phyloP scores from a whole-genome alignment of 2,888 invertebrate species.

The Balanococcus diminutus region DNA sequence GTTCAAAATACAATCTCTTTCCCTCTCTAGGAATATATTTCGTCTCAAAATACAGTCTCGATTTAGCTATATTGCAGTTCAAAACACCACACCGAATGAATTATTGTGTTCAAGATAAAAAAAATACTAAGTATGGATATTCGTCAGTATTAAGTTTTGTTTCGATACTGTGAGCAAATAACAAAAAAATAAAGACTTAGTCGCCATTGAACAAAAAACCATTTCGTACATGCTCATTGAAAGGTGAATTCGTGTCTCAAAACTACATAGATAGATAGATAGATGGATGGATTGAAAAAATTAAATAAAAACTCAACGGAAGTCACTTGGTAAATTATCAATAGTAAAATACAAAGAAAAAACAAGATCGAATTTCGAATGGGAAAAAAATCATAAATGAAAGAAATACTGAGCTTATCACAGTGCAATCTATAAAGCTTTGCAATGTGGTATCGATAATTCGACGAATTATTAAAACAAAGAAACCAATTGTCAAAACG shows the following conservation, averaged over 20 bases:
- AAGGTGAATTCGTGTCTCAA: background rate
- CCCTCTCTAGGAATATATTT: background rate
- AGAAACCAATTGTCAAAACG: background rate
- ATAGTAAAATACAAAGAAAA: background rate
- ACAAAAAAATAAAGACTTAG: background rate
- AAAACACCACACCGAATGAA: background rate
- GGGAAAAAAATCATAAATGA: background rate
- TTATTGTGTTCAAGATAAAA: background rate
- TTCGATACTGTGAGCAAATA: background rate
- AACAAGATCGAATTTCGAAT: background rate
- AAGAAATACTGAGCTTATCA: background rate
- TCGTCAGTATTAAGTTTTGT: background rate
- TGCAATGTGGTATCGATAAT: background rate
- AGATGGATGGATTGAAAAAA: too few species aligned
- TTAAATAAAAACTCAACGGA: background rate
- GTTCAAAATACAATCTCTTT: background rate
- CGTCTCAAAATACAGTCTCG: background rate
- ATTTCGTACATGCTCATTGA: background rate
- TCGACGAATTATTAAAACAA: background rate
- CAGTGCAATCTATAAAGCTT: conserved; percentile 1
- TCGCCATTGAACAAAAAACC: background rate
- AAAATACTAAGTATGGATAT: background rate
- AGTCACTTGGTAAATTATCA: background rate
- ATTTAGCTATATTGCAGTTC: background rate
- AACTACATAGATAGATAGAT: background rate